Evolutionary conservation across 2,888 invertebrate species (phyloP).

Genomic region (Amphipoea lucens): DNA sequence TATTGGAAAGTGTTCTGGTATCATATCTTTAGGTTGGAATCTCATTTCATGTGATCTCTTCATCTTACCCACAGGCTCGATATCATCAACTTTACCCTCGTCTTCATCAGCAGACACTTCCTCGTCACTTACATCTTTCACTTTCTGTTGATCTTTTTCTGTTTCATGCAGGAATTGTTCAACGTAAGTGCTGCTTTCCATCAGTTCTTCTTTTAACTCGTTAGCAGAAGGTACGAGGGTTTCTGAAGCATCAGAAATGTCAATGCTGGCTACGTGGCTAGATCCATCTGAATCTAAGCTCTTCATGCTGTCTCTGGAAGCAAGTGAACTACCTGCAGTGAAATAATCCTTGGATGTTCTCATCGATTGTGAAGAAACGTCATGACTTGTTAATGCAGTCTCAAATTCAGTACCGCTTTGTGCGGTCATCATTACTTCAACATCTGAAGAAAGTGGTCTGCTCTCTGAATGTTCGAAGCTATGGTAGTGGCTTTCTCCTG

Average conservation of each 20-base stretch:
- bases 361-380: slow-evolving; percentile 92
- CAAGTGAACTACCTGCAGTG: slow-evolving; percentile 96
- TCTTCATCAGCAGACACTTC: slow-evolving; percentile 91
- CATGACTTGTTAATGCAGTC: slow-evolving; percentile 95
- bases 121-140: slow-evolving; percentile 88
- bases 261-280: slow-evolving; percentile 96
- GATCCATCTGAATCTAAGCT: slow-evolving; percentile 97
- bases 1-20: slow-evolving; percentile 86
- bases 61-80: slow-evolving; percentile 93
- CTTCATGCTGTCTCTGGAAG: slow-evolving; percentile 97
- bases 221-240: slow-evolving; percentile 97
- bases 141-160: slow-evolving; percentile 79
- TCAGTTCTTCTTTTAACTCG: slow-evolving; percentile 94
- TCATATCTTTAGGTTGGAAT: slow-evolving; percentile 92
- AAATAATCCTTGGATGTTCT: slow-evolving; percentile 96
- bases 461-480: slow-evolving; percentile 96
- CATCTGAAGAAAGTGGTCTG: slow-evolving; percentile 96
- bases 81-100: slow-evolving; percentile 85
- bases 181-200: slow-evolving; percentile 91
- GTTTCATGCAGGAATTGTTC: slow-evolving; percentile 88
- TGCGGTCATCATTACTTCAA: slow-evolving; percentile 94
- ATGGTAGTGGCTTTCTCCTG: slow-evolving; percentile 96
- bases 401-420: slow-evolving; percentile 96
- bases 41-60: slow-evolving; percentile 97
- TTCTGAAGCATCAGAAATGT: slow-evolving; percentile 97